Base-by-base conservation (phyloP, 1,140 invertebrate species). In the Brachionus rotundiformis region DNA sequence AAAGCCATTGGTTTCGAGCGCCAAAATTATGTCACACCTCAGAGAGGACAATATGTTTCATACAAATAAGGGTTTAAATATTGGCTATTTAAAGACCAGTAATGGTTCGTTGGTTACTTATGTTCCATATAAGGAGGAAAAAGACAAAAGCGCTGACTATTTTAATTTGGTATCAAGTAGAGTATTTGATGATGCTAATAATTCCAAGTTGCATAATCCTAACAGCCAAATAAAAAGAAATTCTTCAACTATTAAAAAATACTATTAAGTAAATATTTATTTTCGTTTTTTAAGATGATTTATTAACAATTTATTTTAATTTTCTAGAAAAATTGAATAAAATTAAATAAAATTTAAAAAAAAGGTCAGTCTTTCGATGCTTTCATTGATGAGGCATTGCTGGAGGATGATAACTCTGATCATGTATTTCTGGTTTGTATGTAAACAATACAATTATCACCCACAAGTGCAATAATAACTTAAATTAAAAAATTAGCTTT, bases 391-490 rank as follows among this genome's bases (percentile, higher is more conserved):
- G 80, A 41, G 41, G 47, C 23, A 61, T 27, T 16, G 8, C 31
- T 23, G 39, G 39, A 2, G 73, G 82, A 77, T 80, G 27, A 36
- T 77, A 83, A 31, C 83, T 82, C 29, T 80, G 29, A 85, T 84
- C 89, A 84, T 92, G 91, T 23, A 90, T 89, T 84, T 92, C 91
- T 81, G 91, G 92, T 81, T 91, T 90, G 83, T 92, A 91, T 3
- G 91, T 92, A 59, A 92, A 88, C 39, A 93, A 87, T 10, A 93
- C 91, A 54, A 93, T 85, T 71, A 92, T 87, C 39, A 92, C 92
- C 92, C 92, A 93, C 23, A 92, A 87, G 85, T 93, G 92, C 25
- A 93, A 86, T 49, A 92, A 84, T 47, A 90, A 89, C 92, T 92
- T 83, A 59, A 85, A 61, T 31, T 31, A 76, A 81, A 41, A 36